Conservation (phyloP, 2,888 invertebrate species). For the Muschampia plurimacula region DNA sequence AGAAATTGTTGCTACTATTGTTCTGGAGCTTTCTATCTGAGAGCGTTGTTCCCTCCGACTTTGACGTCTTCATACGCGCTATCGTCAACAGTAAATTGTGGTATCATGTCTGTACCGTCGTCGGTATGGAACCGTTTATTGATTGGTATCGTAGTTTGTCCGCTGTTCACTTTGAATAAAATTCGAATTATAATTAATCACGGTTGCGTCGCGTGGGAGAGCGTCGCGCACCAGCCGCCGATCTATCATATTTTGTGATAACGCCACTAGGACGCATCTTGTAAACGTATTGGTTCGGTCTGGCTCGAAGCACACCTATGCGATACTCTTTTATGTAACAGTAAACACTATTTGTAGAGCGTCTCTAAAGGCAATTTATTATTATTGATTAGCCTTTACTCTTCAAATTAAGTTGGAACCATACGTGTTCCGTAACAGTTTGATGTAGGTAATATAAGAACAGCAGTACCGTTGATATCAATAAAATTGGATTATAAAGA, state of each 20-base stretch:
- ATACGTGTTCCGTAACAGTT: neutral
- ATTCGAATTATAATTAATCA: conserved; percentile 86
- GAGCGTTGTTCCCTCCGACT: conserved; percentile 64
- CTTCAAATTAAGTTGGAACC: neutral
- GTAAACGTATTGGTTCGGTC: conserved; percentile 70
- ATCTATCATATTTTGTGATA: conserved; percentile 86
- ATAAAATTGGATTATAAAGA: conserved; percentile 77
- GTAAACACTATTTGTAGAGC: conserved; percentile 38
- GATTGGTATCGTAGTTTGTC: conserved; percentile 85
- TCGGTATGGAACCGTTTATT: conserved; percentile 85
- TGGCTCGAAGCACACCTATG: conserved; percentile 52
- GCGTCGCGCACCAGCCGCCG: conserved; percentile 74
- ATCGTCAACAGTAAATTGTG: conserved; percentile 82
- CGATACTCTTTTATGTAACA: conserved; percentile 52
- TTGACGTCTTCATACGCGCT: conserved; percentile 82
- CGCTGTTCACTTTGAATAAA: conserved; percentile 86
- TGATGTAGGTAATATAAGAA: conserved; percentile 51
- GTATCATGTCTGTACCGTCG: conserved; percentile 82
- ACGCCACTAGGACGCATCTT: conserved; percentile 81
- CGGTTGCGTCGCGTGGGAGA: conserved; percentile 83
- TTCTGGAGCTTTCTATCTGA: conserved; percentile 69
- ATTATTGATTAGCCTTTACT: conserved; percentile 33
- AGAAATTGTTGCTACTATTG: conserved; percentile 76
- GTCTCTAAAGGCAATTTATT: conserved; percentile 30
- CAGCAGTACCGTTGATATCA: conserved; percentile 68